A percentile compares a stretch with the other conserved stretches of the same genome.
Evolutionary conservation across 2,888 invertebrate genomes (phyloP).

Genomic region (Thalpophila matura): DNA sequence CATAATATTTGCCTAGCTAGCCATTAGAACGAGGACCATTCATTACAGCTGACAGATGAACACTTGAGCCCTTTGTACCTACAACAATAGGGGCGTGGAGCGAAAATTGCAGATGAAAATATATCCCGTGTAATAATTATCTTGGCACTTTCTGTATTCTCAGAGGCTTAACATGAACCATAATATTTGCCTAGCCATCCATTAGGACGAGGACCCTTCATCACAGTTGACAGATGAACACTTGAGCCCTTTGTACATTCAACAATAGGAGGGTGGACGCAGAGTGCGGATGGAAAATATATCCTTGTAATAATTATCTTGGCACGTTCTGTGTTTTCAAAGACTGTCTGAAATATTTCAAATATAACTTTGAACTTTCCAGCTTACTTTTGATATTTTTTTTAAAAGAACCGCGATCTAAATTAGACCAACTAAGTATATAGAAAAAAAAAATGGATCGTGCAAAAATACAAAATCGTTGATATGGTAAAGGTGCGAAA

Average conservation of each 20-base stretch:
- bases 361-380: no score
- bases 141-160: neutral
- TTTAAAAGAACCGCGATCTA: neutral
- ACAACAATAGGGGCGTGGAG: slow-evolving; percentile 29
- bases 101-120: slow-evolving; percentile 11
- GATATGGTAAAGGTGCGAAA: no score
- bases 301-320: slow-evolving; percentile 8
- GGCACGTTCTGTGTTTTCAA: neutral
- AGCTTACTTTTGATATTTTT: no score
- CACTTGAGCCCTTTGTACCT: slow-evolving; percentile 8
- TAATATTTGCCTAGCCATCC: slow-evolving; percentile 38
- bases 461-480: no score
- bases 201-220: slow-evolving; percentile 38
- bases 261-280: slow-evolving; percentile 26
- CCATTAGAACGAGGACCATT: slow-evolving; percentile 39
- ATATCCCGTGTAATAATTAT: slow-evolving; percentile 8
- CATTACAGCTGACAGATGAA: slow-evolving; percentile 28
- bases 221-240: slow-evolving; percentile 26
- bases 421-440: no score
- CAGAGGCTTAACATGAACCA: slow-evolving; percentile 10
- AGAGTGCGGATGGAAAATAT: slow-evolving; percentile 11
- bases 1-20: slow-evolving; percentile 37
- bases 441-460: no score
- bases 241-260: slow-evolving; percentile 10
- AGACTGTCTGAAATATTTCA: slow-evolving; percentile 6